phyloP scores from a whole-genome alignment of 2,113 vertebrate species.

The Laticauda colubrina region DNA sequence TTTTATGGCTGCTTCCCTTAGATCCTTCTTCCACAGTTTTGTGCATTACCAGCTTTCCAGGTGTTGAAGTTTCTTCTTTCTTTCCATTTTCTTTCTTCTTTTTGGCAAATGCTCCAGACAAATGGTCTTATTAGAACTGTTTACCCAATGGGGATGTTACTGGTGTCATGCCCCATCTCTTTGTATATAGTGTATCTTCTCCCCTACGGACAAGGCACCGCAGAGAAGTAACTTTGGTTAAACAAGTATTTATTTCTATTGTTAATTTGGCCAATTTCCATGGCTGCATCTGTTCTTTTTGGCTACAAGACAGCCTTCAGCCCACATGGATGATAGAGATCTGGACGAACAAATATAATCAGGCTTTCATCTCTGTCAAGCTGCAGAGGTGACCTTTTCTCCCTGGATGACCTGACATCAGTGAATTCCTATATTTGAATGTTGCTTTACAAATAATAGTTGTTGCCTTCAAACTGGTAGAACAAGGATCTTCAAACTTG shows the following conservation, averaged over 20 bases:
- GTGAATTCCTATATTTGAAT: conserved; percentile 50
- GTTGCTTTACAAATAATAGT: conserved; percentile 46
- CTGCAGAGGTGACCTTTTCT: conserved; percentile 23
- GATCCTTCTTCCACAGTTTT: conserved; percentile 38
- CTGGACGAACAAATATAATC: conserved; percentile 35
- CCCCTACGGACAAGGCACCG: conserved; percentile 33
- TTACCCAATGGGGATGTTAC: conserved; percentile 29
- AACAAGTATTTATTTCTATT: conserved; percentile 49
- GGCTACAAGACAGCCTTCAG: conserved; percentile 21
- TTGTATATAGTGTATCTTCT: background rate
- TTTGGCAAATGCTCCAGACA: conserved; percentile 1
- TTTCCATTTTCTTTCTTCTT: background rate
- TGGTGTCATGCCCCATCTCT: conserved; percentile 32
- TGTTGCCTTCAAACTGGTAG: conserved; percentile 26
- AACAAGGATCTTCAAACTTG: too few species aligned
- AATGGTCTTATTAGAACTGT: conserved; percentile 37
- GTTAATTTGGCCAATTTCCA: conserved; percentile 54
- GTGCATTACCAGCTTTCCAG: conserved; percentile 41
- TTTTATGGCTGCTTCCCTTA: conserved; percentile 40
- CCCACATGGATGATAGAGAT: conserved; percentile 54
- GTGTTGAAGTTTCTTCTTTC: conserved; percentile 28
- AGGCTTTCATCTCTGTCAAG: conserved; percentile 55
- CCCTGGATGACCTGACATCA: conserved; percentile 31
- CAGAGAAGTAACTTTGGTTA: conserved; percentile 10
- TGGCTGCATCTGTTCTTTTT: conserved; percentile 47